These are phyloP conservation scores for Chaetodon trifasciatus DNA, from an alignment of 2,797 vertebrate genomes.

Conservation along the genomic window DNA sequence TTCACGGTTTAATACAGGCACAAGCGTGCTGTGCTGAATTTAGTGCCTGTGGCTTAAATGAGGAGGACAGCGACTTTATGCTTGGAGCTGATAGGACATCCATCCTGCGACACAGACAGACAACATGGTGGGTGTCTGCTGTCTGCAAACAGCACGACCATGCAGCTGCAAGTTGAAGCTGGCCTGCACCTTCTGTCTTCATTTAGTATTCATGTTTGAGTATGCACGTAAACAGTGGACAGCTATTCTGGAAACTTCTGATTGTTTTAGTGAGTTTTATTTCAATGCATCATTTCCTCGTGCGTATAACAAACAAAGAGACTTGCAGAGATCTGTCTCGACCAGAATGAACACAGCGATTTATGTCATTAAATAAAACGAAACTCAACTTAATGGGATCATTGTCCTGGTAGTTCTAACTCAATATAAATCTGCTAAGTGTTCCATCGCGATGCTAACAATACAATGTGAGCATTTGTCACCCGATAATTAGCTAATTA, in stretches of 20 bases:
- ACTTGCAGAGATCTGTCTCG: not conserved
- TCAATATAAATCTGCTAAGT: not conserved
- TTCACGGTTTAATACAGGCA: not conserved
- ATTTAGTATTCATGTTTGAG: not conserved
- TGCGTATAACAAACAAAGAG: not conserved
- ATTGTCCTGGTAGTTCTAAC: not conserved
- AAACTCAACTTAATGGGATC: not conserved
- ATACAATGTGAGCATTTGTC: not conserved
- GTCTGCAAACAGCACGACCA: constrained; percentile 10
- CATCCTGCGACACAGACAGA: constrained; percentile 12
- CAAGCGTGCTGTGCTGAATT: not conserved
- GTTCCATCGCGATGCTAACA: not conserved
- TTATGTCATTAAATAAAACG: not conserved
- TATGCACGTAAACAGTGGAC: not conserved
- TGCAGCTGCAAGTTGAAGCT: constrained; percentile 7
- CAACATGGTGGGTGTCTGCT: constrained; percentile 49
- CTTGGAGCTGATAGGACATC: constrained; percentile 15
- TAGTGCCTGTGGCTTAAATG: not conserved
- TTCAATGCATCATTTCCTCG: not conserved
- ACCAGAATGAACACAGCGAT: not conserved
- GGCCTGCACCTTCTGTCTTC: not conserved
- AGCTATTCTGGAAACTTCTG: not conserved
- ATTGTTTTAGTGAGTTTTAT: too few relatives aligned
- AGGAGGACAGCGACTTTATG: not conserved
- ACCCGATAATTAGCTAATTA: not conserved